A percentile compares a stretch with the other conserved stretches of the same genome.
Evolutionary conservation across 2,888 invertebrate genomes (phyloP).

Genomic region (Rotaria magnacalcarata): DNA sequence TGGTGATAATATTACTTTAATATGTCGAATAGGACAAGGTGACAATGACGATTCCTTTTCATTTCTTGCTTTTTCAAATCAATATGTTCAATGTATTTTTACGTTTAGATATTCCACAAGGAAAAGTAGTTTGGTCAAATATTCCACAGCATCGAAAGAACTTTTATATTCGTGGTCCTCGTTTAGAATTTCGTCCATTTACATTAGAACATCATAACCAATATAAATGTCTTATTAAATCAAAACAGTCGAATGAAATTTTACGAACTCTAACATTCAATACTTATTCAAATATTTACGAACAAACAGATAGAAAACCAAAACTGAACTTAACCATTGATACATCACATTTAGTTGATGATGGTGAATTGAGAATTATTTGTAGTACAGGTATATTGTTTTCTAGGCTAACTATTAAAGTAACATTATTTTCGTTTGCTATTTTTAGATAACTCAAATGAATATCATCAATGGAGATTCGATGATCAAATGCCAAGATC

Average conservation of each 20-base stretch:
- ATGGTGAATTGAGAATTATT: background rate
- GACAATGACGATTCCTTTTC: background rate
- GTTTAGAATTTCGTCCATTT: slow-evolving; percentile 14
- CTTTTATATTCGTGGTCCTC: background rate
- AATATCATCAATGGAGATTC: background rate
- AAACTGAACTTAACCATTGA: background rate
- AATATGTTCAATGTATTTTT: background rate
- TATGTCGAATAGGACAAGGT: slow-evolving; percentile 9
- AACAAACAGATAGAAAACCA: background rate
- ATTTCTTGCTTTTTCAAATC: background rate
- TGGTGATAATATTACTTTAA: slow-evolving; percentile 10
- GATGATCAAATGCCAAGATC: background rate
- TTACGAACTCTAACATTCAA: background rate
- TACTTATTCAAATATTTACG: background rate
- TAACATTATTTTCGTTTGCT: too few species aligned
- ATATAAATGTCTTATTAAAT: slow-evolving; percentile 12
- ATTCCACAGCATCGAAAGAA: background rate
- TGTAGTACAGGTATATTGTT: background rate
- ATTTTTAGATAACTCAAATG: background rate
- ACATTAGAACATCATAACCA: background rate
- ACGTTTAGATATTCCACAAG: background rate
- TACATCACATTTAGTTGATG: background rate
- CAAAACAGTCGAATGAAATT: background rate
- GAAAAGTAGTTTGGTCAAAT: slow-evolving; percentile 21
- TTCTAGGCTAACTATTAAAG: background rate